Conservation (phyloP, 2,888 invertebrate species). For the Drosophila incognita region DNA sequence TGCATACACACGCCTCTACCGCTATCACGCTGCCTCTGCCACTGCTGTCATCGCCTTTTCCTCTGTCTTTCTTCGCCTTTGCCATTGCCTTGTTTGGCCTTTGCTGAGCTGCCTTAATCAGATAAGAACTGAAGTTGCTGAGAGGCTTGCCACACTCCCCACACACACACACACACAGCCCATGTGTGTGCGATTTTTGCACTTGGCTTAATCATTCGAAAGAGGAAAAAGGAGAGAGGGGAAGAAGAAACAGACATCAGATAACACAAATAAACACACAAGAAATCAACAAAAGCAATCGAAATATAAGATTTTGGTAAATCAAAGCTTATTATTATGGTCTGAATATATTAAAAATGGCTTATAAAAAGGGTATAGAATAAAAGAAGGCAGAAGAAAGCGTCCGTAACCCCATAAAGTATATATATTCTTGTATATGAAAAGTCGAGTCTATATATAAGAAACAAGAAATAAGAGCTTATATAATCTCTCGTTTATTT, state of each 20-base stretch:
- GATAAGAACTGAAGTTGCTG: conserved; percentile 50
- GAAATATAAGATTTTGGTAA: background rate
- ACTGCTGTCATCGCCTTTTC: conserved; percentile 39
- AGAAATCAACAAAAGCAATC: conserved; percentile 4
- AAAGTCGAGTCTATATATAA: background rate
- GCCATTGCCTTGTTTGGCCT: conserved; percentile 20
- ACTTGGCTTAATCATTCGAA: conserved; percentile 19
- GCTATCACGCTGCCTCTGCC: background rate
- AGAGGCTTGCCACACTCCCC: conserved; percentile 38
- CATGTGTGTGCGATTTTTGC: conserved; percentile 30
- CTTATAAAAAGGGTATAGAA: background rate
- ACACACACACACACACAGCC: background rate
- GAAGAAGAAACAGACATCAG: conserved; percentile 3
- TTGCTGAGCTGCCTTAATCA: conserved; percentile 38
- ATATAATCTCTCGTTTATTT: background rate
- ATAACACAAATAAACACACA: background rate
- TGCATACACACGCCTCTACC: conserved; percentile 14
- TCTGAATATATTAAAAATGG: background rate
- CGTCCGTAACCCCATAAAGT: background rate
- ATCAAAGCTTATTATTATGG: background rate
- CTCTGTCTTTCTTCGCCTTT: conserved; percentile 11
- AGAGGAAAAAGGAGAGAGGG: background rate
- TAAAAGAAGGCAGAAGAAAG: background rate
- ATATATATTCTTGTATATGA: background rate
- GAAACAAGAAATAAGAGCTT: background rate